Evolutionary conservation across 2,113 vertebrate genomes (phyloP).

Genomic region (Ornithorhynchus anatinus): DNA sequence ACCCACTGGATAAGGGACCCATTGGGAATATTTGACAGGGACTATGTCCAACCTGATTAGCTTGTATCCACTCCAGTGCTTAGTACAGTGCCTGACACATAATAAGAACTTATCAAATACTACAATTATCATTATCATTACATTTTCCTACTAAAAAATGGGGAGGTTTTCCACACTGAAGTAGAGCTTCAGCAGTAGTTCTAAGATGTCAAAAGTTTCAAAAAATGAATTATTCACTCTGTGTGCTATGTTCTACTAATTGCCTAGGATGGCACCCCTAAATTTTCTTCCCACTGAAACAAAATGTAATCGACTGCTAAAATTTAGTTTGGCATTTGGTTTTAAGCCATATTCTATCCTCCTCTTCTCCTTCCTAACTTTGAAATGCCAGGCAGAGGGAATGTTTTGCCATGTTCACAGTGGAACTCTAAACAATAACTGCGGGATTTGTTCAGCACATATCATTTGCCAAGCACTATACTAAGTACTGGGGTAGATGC

Average conservation of each 20-base stretch:
- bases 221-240: conserved; percentile 69
- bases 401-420: conserved; percentile 53
- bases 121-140: conserved; percentile 59
- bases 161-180: no score
- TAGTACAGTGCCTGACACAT: no score
- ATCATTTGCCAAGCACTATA: no score
- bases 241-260: conserved; percentile 73
- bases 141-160: no score
- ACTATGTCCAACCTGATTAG: no score
- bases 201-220: conserved; percentile 67
- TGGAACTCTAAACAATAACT: conserved; percentile 36
- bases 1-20: conserved; percentile 58
- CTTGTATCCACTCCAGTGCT: no score
- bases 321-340: conserved; percentile 66
- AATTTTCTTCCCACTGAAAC: conserved; percentile 64
- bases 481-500: no score
- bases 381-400: no score
- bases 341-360: conserved; percentile 23
- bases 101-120: no score
- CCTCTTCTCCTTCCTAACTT: no score
- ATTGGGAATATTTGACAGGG: no score
- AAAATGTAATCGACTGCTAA: conserved; percentile 68
- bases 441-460: no score
- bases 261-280: conserved; percentile 64
- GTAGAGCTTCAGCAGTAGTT: conserved; percentile 68